Conservation (phyloP, 2,797 vertebrate genomes). For the Enteromius argenteus region DNA sequence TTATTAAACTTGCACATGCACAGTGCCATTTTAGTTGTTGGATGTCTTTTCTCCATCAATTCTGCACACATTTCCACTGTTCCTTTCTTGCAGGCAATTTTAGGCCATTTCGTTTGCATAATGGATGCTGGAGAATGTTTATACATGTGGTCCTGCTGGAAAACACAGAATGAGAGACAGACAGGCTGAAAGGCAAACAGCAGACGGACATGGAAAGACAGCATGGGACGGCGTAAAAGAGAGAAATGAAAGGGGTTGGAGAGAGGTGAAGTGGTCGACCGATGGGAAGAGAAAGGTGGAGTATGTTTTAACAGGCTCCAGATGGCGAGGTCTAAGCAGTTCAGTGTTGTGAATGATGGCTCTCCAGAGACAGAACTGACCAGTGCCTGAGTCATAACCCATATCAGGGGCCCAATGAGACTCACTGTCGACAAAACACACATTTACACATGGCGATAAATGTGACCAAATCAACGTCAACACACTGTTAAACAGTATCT, state of each 20-base stretch:
- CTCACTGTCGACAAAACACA: not conserved
- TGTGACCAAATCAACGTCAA: conserved; percentile 6
- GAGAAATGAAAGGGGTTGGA: conserved; percentile 23
- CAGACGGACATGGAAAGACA: conserved; percentile 19
- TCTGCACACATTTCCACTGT: conserved; percentile 16
- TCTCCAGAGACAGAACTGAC: conserved; percentile 63
- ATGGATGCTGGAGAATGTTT: conserved; percentile 54
- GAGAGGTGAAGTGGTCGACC: conserved; percentile 57
- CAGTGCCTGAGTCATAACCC: conserved; percentile 73
- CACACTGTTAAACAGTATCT: conserved; percentile 23
- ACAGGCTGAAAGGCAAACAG: conserved; percentile 52
- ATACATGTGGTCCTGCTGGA: conserved; percentile 51
- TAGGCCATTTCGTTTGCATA: conserved; percentile 8
- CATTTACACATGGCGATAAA: not conserved
- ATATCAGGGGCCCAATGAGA: conserved; percentile 60
- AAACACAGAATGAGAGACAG: conserved; percentile 65
- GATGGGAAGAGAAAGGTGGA: conserved; percentile 27
- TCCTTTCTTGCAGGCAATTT: conserved; percentile 7
- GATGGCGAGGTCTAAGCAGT: conserved; percentile 72
- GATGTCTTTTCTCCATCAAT: conserved; percentile 9
- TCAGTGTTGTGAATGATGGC: conserved; percentile 59
- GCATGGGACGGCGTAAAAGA: conserved; percentile 25
- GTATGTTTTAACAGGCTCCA: conserved; percentile 80
- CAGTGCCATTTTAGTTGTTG: not conserved
- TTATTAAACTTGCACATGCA: conserved; percentile 20